These are phyloP conservation scores for Oplegnathus fasciatus DNA, from an alignment of 2,113 vertebrate species.

Conservation along the genomic window DNA sequence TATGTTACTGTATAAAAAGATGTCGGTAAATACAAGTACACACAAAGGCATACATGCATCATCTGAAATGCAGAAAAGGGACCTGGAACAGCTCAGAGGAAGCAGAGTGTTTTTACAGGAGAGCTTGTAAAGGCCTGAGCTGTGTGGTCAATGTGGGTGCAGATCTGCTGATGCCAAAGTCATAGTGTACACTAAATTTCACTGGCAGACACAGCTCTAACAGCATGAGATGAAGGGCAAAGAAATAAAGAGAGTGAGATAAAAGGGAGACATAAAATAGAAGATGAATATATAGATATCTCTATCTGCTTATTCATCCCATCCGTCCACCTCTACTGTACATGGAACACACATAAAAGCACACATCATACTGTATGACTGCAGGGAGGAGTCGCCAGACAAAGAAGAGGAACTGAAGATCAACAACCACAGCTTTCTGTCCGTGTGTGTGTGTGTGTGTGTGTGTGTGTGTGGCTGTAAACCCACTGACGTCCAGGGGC, in stretches of 20 bases:
- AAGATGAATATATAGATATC: background rate
- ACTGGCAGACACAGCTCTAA: conserved; percentile 3
- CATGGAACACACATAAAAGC: conserved; percentile 4
- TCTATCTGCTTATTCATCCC: background rate
- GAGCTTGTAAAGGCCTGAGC: conserved; percentile 4
- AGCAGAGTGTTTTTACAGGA: background rate
- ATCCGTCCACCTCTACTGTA: background rate
- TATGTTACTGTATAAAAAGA: too few species aligned
- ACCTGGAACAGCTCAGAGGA: conserved; percentile 27
- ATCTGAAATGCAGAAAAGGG: conserved; percentile 8
- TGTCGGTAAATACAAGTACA: background rate
- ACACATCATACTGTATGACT: background rate
- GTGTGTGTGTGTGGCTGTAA: conserved; percentile 27
- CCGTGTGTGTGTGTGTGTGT: background rate
- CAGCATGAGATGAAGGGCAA: background rate
- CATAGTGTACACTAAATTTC: conserved; percentile 12
- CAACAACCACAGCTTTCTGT: conserved; percentile 17
- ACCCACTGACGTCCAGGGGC: conserved; percentile 32
- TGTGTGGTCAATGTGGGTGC: conserved; percentile 21
- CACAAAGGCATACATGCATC: background rate
- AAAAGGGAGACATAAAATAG: background rate
- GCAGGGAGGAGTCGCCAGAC: conserved; percentile 10
- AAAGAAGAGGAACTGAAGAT: background rate
- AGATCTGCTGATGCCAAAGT: conserved; percentile 23
- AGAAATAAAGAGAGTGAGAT: background rate